Conservation (phyloP, 2,888 invertebrate species). For the Tetanocera ferruginea region DNA sequence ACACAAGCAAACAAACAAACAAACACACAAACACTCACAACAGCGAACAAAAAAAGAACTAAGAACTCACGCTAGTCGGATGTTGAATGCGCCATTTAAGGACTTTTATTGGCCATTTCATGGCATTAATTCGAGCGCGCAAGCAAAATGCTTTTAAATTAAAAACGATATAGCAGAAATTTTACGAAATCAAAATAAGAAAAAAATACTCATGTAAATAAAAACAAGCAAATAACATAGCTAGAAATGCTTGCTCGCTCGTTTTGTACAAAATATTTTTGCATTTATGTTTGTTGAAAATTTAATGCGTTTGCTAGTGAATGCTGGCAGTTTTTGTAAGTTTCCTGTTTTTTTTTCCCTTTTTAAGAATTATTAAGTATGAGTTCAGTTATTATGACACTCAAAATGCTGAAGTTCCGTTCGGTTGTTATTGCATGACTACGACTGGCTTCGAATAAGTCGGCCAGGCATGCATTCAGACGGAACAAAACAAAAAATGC, state of each 20-base stretch:
- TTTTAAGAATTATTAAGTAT: not conserved
- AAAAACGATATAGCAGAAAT: constrained; percentile 16
- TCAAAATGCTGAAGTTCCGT: not conserved
- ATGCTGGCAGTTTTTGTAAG: not conserved
- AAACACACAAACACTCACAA: not conserved
- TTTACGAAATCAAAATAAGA: not conserved
- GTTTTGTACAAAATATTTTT: not conserved
- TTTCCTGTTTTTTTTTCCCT: not conserved
- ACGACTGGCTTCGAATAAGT: too few species aligned
- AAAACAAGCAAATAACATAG: not conserved
- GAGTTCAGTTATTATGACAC: not conserved
- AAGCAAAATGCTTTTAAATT: constrained; percentile 23
- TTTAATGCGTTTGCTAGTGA: constrained; percentile 7
- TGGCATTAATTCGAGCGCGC: constrained; percentile 10
- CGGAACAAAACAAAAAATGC: not conserved
- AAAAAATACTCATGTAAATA: not conserved
- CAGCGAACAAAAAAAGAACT: not conserved
- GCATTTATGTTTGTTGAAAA: constrained; percentile 1
- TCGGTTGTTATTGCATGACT: not conserved
- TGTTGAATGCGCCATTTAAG: constrained; percentile 18
- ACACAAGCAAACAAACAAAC: constrained; percentile 1
- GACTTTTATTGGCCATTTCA: constrained; percentile 29
- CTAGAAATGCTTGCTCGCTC: not conserved
- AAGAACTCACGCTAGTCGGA: not conserved
- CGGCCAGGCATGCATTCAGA: too few species aligned